phyloP scores from a whole-genome alignment of 1,140 invertebrate species.

The Saccostrea glomerata region DNA sequence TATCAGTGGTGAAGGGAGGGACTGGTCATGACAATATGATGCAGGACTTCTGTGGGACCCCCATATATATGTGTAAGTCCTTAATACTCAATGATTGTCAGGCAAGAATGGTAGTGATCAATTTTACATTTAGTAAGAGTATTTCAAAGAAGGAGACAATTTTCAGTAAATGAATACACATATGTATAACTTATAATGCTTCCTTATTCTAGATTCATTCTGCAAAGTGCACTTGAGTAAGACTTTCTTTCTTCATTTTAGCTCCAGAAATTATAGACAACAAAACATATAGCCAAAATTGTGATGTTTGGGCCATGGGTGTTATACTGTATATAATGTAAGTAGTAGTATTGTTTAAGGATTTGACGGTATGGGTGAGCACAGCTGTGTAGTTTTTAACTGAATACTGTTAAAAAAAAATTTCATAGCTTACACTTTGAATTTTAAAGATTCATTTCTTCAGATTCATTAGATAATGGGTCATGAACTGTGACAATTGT shows the following conservation, averaged over 20 bases:
- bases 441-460: too few species aligned
- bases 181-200: too few species aligned
- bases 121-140: neutral
- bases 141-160: neutral
- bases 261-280: conserved; percentile 83
- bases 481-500: too few species aligned
- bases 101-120: neutral
- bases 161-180: too few species aligned
- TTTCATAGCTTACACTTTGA: too few species aligned
- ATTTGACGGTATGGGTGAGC: too few species aligned
- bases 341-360: conserved; percentile 55
- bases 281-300: conserved; percentile 82
- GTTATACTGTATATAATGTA: conserved; percentile 81
- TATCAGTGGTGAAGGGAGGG: conserved; percentile 81
- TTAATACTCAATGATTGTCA: neutral
- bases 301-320: conserved; percentile 83
- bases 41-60: conserved; percentile 82
- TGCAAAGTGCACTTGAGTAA: too few species aligned
- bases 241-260: conserved; percentile 64
- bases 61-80: conserved; percentile 82
- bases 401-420: too few species aligned
- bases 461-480: too few species aligned
- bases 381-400: too few species aligned
- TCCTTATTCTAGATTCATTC: too few species aligned
- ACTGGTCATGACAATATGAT: conserved; percentile 81